Conservation (phyloP, 2,888 invertebrate species). For the Sicus ferrugineus region DNA sequence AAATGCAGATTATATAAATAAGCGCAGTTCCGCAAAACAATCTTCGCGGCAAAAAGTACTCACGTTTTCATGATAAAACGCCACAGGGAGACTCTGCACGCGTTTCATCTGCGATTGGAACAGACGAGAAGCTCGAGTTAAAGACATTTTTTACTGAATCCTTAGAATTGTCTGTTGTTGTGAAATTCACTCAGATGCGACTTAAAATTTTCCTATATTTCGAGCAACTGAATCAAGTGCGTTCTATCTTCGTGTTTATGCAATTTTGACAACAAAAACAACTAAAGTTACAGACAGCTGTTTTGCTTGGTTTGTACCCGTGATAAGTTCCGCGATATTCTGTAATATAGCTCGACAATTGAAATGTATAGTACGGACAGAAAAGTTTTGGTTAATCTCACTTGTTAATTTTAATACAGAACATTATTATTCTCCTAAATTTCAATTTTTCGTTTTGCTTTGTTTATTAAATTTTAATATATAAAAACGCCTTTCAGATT, state of each 20-base stretch:
- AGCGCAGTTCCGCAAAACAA: too few relatives aligned
- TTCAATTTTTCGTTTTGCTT: too few relatives aligned
- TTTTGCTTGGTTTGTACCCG: neutral
- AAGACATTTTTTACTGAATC: conserved; percentile 51
- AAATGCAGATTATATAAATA: too few relatives aligned
- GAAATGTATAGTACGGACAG: too few relatives aligned
- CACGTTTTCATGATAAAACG: conserved; percentile 80
- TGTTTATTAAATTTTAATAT: too few relatives aligned
- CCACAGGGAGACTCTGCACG: conserved; percentile 67
- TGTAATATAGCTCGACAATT: too few relatives aligned
- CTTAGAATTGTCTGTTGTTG: conserved; percentile 35
- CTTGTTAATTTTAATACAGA: neutral
- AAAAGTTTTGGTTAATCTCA: too few relatives aligned
- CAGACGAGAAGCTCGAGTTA: conserved; percentile 55
- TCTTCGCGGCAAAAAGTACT: too few relatives aligned
- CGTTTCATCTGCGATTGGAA: conserved; percentile 55
- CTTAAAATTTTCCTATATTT: conserved; percentile 21
- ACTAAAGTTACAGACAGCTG: conserved; percentile 26
- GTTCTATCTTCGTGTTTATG: conserved; percentile 25
- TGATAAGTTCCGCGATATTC: neutral
- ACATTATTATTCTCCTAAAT: too few relatives aligned
- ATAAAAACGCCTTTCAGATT: too few relatives aligned
- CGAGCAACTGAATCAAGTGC: conserved; percentile 4
- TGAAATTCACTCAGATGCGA: conserved; percentile 10
- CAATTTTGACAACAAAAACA: conserved; percentile 6